Conservation (phyloP, 2,888 invertebrate species). For the Bursaphelenchus okinawaensis region DNA sequence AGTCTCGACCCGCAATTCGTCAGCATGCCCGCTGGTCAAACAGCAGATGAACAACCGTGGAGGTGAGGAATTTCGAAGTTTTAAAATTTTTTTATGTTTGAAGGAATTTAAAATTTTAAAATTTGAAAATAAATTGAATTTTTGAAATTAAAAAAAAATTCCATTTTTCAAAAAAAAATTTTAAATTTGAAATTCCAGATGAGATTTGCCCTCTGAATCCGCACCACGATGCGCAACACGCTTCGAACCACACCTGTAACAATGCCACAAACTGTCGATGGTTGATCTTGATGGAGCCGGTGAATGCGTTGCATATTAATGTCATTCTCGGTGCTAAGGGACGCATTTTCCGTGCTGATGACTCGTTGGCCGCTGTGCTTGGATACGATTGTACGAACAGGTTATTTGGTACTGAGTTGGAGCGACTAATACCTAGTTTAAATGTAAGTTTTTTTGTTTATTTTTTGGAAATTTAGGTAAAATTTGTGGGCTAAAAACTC, state of each 20-base stretch:
- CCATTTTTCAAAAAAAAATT: not conserved
- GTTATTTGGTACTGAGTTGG: slow-evolving; percentile 33
- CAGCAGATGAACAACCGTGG: not conserved
- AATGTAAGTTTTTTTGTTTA: slow-evolving; percentile 4
- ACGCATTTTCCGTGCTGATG: slow-evolving; percentile 33
- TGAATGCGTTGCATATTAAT: slow-evolving; percentile 27
- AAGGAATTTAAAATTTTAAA: not conserved
- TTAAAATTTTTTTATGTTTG: not conserved
- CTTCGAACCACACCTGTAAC: slow-evolving; percentile 8
- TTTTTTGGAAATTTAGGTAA: too few relatives aligned
- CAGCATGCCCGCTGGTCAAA: not conserved
- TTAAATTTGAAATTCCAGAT: not conserved
- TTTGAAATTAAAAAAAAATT: not conserved
- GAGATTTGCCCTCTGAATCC: slow-evolving; percentile 2
- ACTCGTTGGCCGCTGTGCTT: slow-evolving; percentile 26
- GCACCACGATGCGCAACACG: slow-evolving; percentile 12
- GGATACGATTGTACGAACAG: slow-evolving; percentile 32
- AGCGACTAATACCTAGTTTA: slow-evolving; percentile 27
- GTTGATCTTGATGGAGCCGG: slow-evolving; percentile 36
- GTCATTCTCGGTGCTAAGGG: slow-evolving; percentile 35
- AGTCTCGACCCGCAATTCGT: not conserved
- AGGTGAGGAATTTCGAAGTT: too few relatives aligned
- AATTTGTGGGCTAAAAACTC: too few relatives aligned
- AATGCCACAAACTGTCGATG: slow-evolving; percentile 18
- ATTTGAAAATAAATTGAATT: not conserved